A percentile compares a stretch with the other conserved stretches of the same genome.
Evolutionary conservation across 2,888 invertebrate species (phyloP).

Genomic region (Patella caerulea): DNA sequence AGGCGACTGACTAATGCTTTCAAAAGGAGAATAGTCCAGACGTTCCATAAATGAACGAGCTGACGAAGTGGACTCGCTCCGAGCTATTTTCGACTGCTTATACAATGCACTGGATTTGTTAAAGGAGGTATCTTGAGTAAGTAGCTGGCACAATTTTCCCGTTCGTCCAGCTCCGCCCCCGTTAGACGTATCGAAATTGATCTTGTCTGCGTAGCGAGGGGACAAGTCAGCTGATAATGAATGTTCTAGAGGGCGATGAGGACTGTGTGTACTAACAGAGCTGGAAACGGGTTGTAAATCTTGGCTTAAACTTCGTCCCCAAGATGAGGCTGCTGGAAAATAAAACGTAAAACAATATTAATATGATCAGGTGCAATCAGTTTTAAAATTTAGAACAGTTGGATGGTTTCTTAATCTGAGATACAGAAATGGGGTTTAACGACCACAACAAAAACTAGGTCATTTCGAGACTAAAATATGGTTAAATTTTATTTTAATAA

Average conservation of each 20-base stretch:
- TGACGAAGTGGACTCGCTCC: slow-evolving; percentile 8
- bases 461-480: too few relatives aligned
- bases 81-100: slow-evolving; percentile 2
- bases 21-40: slow-evolving; percentile 47
- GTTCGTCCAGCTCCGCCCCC: background rate
- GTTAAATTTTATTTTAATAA: too few relatives aligned
- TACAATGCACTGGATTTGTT: slow-evolving; percentile 20
- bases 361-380: background rate
- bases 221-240: slow-evolving; percentile 5
- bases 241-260: slow-evolving; percentile 13
- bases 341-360: background rate
- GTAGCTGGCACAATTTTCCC: slow-evolving; percentile 57
- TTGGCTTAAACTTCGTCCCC: slow-evolving; percentile 7
- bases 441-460: too few relatives aligned
- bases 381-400: too few relatives aligned
- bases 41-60: background rate
- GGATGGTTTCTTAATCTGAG: too few relatives aligned
- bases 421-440: too few relatives aligned
- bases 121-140: slow-evolving; percentile 47
- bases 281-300: slow-evolving; percentile 8
- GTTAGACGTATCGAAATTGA: background rate
- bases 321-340: background rate
- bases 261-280: slow-evolving; percentile 18
- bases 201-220: background rate
- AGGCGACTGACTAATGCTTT: slow-evolving; percentile 59